Percentiles rank a stretch among this genome's conserved stretches.
Evolutionary conservation across 2,113 vertebrate genomes (phyloP).

Genomic region (Barnardius zonarius): DNA sequence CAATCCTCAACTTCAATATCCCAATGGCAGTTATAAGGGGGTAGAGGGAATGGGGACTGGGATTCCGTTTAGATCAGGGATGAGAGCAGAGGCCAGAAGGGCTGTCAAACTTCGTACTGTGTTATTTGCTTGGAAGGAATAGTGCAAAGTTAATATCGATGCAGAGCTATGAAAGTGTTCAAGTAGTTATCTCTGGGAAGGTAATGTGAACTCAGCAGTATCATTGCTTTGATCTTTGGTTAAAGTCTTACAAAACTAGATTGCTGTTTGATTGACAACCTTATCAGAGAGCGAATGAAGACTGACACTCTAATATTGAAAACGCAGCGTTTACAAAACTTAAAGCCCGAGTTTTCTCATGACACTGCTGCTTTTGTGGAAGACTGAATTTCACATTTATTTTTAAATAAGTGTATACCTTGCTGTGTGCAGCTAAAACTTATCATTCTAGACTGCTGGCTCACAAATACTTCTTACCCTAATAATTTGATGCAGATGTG

Average conservation of each 20-base stretch:
- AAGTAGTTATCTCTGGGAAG: conserved; percentile 67
- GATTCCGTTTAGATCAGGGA: background rate
- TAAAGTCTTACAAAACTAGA: conserved; percentile 75
- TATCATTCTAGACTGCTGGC: background rate
- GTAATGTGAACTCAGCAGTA: conserved; percentile 79
- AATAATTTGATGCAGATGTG: background rate
- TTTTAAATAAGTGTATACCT: conserved; percentile 54
- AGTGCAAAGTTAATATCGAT: conserved; percentile 67
- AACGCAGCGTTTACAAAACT: conserved; percentile 74
- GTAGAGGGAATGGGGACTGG: background rate
- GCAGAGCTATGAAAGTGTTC: conserved; percentile 34
- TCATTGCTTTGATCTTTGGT: conserved; percentile 77
- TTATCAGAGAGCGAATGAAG: conserved; percentile 80
- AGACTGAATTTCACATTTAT: conserved; percentile 65
- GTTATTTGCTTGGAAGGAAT: conserved; percentile 64
- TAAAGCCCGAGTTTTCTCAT: conserved; percentile 71
- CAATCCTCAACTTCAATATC: background rate
- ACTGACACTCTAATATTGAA: conserved; percentile 78
- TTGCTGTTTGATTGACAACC: conserved; percentile 76
- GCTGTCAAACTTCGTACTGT: conserved; percentile 10
- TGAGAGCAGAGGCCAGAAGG: background rate
- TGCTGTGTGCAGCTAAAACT: conserved; percentile 19
- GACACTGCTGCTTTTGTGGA: conserved; percentile 74
- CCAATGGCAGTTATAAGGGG: background rate
- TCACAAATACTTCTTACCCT: background rate